Evolutionary conservation across 2,113 vertebrate species (phyloP).

Genomic region (Cardinalis cardinalis): DNA sequence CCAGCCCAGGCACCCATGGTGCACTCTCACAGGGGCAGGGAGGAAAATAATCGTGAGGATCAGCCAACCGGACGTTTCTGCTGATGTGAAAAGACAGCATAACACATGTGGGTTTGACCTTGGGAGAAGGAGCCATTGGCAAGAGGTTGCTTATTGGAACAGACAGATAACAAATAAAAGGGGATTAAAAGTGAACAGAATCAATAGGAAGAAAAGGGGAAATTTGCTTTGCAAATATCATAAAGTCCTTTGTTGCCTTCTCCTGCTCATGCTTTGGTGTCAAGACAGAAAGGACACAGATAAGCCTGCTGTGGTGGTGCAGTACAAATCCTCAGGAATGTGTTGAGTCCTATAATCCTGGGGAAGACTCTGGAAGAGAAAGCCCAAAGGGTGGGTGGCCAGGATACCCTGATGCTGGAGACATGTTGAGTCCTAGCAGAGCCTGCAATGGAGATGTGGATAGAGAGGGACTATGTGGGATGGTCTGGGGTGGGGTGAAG

Average conservation of each 20-base stretch:
- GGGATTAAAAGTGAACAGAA: neutral
- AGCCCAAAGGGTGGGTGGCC: neutral
- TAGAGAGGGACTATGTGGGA: neutral
- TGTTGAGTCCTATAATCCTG: neutral
- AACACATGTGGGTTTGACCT: neutral
- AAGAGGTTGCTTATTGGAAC: neutral
- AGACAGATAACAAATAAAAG: slow-evolving; percentile 9
- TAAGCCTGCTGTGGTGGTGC: neutral
- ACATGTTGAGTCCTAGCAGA: neutral
- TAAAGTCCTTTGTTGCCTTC: neutral
- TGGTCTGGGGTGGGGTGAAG: neutral
- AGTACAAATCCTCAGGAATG: neutral
- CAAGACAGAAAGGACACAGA: neutral
- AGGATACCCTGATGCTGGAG: neutral
- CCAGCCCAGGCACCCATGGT: rapidly evolving
- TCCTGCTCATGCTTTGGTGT: neutral
- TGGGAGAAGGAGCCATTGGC: neutral
- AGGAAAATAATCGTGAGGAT: neutral
- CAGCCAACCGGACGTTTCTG: neutral
- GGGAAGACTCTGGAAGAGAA: neutral
- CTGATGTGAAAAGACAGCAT: slow-evolving; percentile 24
- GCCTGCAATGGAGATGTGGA: rapidly evolving
- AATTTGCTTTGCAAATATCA: slow-evolving; percentile 9
- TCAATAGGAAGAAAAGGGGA: neutral
- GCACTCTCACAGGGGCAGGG: neutral